Evolutionary conservation across 30 jellyfish, hydroid and myxozoan species (phyloP), one percentile per base, ranked within the genome.

Genomic region (Aurelia sp.): DNA sequence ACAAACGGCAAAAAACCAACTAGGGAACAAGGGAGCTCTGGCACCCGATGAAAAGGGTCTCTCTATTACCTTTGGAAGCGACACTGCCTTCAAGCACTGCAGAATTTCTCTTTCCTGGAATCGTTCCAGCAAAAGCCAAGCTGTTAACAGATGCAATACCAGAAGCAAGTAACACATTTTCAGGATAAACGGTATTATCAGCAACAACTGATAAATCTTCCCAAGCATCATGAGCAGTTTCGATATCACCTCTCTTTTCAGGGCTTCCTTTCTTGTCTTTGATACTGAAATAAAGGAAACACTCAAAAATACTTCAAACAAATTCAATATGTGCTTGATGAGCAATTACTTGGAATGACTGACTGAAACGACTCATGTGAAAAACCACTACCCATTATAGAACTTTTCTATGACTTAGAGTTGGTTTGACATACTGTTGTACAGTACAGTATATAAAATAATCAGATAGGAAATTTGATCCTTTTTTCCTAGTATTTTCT

Each of bases 71-170:
- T 44, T 44, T 44, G 1, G 55, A 57, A 66, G 78, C 68, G 3
- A 17, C 59, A 33, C 60, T 31, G 44, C 73, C 65, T 31, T 18
- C 31, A 7, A 31, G 62, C 11, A 4, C 53, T 9, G 61, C 50
- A 3, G 20, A 64, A 27, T 78, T 78, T 23, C 63, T 37, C 23
- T 20, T 13, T 1, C 85, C 48, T 2, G 92, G 92, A 3, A 82
- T 16, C 13, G 92, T 23, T n/a, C 93, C 93, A n/a, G 93, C 93
- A 50, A 84, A 71, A 57, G 93, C 87, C 31, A 82, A 78, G 21
- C 82, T 84, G 60, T 84, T 84, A 35, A 60, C 84, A 23, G 93
- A 71, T 11, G 93, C 76, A 16, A 84, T 74, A 6, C 93, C 93
- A 59, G 93, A 84, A 33, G 86, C 93, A 57, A 84, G 82, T 66